Percentiles rank a stretch among this genome's conserved stretches.
These are phyloP conservation scores for Vannuccia rotundouncinata DNA, from an alignment of 2,888 invertebrate genomes.

Conservation along the genomic window DNA sequence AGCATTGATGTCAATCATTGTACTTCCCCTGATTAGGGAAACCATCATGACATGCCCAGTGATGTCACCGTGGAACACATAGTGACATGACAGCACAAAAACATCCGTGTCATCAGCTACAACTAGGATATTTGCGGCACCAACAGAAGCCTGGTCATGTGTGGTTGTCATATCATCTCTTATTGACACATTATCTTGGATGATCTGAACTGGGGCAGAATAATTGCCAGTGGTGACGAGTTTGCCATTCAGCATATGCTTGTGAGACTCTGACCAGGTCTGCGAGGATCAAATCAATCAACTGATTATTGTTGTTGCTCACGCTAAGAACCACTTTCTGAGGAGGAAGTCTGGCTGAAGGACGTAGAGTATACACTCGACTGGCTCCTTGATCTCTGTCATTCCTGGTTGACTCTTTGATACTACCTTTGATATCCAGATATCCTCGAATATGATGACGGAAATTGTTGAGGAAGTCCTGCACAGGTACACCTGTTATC, in stretches of 20 bases:
- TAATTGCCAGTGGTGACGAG: slow-evolving; percentile 34
- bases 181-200: slow-evolving; percentile 39
- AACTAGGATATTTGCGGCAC: background rate
- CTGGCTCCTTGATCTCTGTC: slow-evolving; percentile 22
- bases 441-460: background rate
- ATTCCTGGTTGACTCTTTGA: slow-evolving; percentile 17
- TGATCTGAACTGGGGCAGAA: background rate
- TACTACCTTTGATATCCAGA: slow-evolving; percentile 8
- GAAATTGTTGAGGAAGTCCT: slow-evolving; percentile 39
- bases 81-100: slow-evolving; percentile 19
- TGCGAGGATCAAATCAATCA: slow-evolving; percentile 41
- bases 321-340: slow-evolving; percentile 32
- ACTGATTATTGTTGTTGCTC: slow-evolving; percentile 40
- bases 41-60: slow-evolving; percentile 8
- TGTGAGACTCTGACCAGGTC: slow-evolving; percentile 25
- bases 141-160: slow-evolving; percentile 29
- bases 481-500: slow-evolving; percentile 35
- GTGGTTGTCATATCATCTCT: slow-evolving; percentile 41
- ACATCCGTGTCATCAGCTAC: slow-evolving; percentile 24
- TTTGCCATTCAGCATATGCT: slow-evolving; percentile 10
- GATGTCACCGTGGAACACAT: slow-evolving; percentile 20
- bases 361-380: slow-evolving; percentile 23
- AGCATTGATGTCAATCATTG: slow-evolving; percentile 33
- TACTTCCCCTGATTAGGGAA: slow-evolving; percentile 22
- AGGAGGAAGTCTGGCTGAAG: slow-evolving; percentile 34